phyloP scores from a whole-genome alignment of 2,113 vertebrate species.

The Trichomycterus rosablanca region DNA sequence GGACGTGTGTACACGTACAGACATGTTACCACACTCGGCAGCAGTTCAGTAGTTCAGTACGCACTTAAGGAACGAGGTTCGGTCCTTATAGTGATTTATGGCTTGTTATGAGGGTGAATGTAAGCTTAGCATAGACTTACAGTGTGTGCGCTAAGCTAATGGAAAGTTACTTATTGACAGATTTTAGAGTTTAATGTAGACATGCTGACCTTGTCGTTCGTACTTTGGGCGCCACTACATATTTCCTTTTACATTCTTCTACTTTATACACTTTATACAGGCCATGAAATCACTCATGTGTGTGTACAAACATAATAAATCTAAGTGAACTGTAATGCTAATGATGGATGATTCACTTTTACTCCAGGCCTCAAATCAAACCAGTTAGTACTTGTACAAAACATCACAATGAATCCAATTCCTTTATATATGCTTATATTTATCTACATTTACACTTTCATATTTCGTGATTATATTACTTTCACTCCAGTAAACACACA shows the following conservation, averaged over 20 bases:
- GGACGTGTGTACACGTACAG: conserved; percentile 47
- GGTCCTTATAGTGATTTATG: conserved; percentile 44
- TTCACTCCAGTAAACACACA: background rate
- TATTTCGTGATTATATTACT: background rate
- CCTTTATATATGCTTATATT: too few relatives aligned
- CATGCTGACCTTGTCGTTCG: background rate
- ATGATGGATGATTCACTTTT: background rate
- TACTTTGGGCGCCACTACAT: background rate
- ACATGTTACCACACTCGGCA: conserved; percentile 2
- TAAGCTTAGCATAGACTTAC: background rate
- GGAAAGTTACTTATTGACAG: conserved; percentile 38
- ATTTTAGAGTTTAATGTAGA: conserved; percentile 6
- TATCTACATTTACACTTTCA: too few relatives aligned
- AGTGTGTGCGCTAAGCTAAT: conserved; percentile 13
- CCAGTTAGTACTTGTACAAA: too few relatives aligned
- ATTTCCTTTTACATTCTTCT: background rate
- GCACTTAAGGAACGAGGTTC: background rate
- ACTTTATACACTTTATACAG: background rate
- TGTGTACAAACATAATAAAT: background rate
- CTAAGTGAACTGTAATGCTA: background rate
- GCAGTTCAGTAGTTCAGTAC: conserved; percentile 31
- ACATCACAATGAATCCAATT: too few relatives aligned
- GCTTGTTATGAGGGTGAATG: background rate
- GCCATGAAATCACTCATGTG: background rate
- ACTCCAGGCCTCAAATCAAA: too few relatives aligned